A percentile compares a stretch with the other conserved stretches of the same genome.
phyloP scores from a whole-genome alignment of 2,113 vertebrate species.

The Mixornis gularis region DNA sequence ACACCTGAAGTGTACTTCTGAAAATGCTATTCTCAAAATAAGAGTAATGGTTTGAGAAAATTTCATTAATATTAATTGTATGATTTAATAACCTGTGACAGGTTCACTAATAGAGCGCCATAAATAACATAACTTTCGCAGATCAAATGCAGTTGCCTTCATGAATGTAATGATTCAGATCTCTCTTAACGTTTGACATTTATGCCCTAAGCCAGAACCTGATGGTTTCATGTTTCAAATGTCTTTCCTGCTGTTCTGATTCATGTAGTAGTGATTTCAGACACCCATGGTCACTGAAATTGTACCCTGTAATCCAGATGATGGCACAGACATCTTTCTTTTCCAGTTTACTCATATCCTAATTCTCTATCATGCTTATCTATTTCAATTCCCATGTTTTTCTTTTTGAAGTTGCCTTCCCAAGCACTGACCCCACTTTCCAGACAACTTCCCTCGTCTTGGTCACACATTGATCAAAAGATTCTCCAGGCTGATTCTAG shows the following conservation, averaged over 20 bases:
- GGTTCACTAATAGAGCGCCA: neutral
- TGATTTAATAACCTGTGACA: constrained; percentile 49
- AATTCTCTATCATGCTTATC: constrained; percentile 16
- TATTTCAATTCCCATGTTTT: constrained; percentile 36
- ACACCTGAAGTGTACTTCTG: neutral
- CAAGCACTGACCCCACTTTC: constrained; percentile 60
- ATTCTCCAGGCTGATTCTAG: constrained; percentile 66
- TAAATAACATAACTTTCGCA: constrained; percentile 11
- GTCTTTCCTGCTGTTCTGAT: constrained; percentile 44
- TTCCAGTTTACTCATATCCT: neutral
- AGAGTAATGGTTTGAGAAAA: neutral
- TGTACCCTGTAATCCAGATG: constrained; percentile 9
- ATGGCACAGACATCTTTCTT: neutral
- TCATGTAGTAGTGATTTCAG: constrained; percentile 54
- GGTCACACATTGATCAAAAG: constrained; percentile 54
- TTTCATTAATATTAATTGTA: constrained; percentile 3
- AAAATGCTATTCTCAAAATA: neutral
- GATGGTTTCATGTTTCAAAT: constrained; percentile 45
- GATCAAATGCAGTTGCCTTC: constrained; percentile 17
- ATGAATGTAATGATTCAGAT: constrained; percentile 36
- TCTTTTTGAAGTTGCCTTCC: constrained; percentile 73
- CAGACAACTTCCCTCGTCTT: constrained; percentile 47
- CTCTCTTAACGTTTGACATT: constrained; percentile 50
- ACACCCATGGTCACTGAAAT: constrained; percentile 24
- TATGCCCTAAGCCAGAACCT: constrained; percentile 33